Conservation (phyloP, 2,888 invertebrate genomes). For the Carcina quercana region DNA sequence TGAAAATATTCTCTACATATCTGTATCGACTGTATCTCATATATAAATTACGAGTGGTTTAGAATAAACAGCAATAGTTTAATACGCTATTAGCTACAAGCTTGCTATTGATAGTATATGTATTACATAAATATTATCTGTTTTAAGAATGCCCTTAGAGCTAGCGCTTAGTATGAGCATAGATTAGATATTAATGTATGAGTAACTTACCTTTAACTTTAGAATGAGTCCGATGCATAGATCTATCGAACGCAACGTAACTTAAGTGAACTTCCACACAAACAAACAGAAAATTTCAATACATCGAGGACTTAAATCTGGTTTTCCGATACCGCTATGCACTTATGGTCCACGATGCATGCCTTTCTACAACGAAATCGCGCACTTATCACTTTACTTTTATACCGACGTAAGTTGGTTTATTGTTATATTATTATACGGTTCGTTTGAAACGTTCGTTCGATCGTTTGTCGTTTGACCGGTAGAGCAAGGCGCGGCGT, state of each 20-base stretch:
- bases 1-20: too few relatives aligned
- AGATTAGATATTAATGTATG: too few relatives aligned
- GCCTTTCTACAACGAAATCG: slow-evolving; percentile 23
- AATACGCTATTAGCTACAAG: too few relatives aligned
- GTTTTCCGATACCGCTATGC: slow-evolving; percentile 56
- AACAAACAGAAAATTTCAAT: slow-evolving; percentile 39
- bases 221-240: slow-evolving; percentile 21
- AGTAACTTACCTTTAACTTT: slow-evolving; percentile 9
- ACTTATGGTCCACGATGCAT: slow-evolving; percentile 31
- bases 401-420: slow-evolving; percentile 17
- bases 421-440: slow-evolving; percentile 29
- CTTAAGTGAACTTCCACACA: slow-evolving; percentile 19
- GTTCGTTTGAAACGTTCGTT: slow-evolving; percentile 60
- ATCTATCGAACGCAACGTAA: slow-evolving; percentile 4
- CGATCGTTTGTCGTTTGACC: slow-evolving; percentile 65
- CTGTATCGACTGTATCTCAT: too few relatives aligned
- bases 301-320: slow-evolving; percentile 45
- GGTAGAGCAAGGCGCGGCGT: slow-evolving; percentile 46
- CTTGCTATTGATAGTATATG: too few relatives aligned
- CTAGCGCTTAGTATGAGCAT: too few relatives aligned
- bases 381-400: slow-evolving; percentile 17
- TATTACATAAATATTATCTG: too few relatives aligned
- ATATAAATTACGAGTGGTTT: too few relatives aligned
- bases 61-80: too few relatives aligned
- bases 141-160: too few relatives aligned